phyloP scores from a whole-genome alignment of 2,888 invertebrate genomes.

The Willowsia nigromaculata region DNA sequence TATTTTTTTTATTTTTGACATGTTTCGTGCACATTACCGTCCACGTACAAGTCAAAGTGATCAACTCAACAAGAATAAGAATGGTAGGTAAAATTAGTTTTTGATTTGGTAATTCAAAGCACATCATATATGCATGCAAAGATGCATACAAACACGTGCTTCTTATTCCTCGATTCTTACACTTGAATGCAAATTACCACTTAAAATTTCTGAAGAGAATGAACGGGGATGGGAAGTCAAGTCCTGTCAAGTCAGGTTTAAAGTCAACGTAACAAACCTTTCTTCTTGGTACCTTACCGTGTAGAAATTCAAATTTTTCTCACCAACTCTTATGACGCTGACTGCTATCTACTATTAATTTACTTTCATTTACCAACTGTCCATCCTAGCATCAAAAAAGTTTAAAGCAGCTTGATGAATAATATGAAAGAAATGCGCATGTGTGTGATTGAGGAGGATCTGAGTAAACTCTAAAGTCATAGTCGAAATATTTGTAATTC shows the following conservation, averaged over 20 bases:
- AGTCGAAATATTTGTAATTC: background rate
- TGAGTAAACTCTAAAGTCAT: background rate
- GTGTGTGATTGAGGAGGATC: too few relatives aligned
- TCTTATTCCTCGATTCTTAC: background rate
- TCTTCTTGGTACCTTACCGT: background rate
- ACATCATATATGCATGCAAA: background rate
- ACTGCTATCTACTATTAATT: too few relatives aligned
- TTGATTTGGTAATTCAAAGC: background rate
- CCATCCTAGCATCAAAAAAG: too few relatives aligned
- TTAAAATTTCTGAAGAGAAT: background rate
- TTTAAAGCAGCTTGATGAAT: too few relatives aligned
- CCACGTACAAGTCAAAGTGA: background rate
- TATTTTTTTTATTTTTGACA: slow-evolving; percentile 30
- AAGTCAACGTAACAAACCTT: slow-evolving; percentile 9
- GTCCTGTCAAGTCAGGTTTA: slow-evolving; percentile 38
- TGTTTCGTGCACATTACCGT: slow-evolving; percentile 10
- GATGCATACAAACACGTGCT: slow-evolving; percentile 18
- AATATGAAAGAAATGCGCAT: too few relatives aligned
- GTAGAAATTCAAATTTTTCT: background rate
- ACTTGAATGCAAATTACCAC: slow-evolving; percentile 41
- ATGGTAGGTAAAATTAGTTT: background rate
- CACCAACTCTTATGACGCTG: too few relatives aligned
- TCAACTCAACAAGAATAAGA: background rate
- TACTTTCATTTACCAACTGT: too few relatives aligned
- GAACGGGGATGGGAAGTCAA: too few relatives aligned